Evolutionary conservation across 2,888 invertebrate species (phyloP).

Genomic region (Chromoteleia sp.): DNA sequence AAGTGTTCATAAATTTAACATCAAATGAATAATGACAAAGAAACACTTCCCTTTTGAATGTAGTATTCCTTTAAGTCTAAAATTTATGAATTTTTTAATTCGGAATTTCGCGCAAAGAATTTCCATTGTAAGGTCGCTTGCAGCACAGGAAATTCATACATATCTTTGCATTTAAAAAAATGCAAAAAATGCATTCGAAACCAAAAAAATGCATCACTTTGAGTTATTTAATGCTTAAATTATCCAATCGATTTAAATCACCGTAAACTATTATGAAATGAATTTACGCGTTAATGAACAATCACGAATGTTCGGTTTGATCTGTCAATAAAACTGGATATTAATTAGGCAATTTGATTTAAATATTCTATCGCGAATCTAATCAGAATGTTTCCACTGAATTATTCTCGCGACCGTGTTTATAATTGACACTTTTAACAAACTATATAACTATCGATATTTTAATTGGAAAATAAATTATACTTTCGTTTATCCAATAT

Average conservation of each 20-base stretch:
- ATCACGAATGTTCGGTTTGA: background rate
- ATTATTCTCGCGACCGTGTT: conserved; percentile 6
- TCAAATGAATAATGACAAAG: conserved; percentile 41
- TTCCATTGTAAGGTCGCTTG: background rate
- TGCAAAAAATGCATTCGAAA: background rate
- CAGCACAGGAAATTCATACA: background rate
- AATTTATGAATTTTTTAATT: conserved; percentile 36
- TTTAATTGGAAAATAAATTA: conserved; percentile 19
- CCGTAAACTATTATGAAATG: no score
- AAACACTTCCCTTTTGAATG: conserved; percentile 29
- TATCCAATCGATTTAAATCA: no score
- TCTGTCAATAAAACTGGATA: conserved; percentile 1
- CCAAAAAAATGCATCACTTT: no score
- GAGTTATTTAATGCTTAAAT: no score
- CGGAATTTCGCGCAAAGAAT: background rate
- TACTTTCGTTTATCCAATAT: no score
- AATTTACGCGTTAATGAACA: background rate
- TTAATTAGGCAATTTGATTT: conserved; percentile 4
- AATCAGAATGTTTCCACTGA: conserved; percentile 1
- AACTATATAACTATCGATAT: background rate
- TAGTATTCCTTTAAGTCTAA: conserved; percentile 9
- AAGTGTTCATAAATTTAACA: conserved; percentile 45
- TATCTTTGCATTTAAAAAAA: background rate
- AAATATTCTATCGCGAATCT: conserved; percentile 2
- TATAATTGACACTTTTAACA: conserved; percentile 18